A percentile compares a stretch with the other conserved stretches of the same genome.
phyloP scores from a whole-genome alignment of 2,888 invertebrate species.

The Teinopalpus imperialis region DNA sequence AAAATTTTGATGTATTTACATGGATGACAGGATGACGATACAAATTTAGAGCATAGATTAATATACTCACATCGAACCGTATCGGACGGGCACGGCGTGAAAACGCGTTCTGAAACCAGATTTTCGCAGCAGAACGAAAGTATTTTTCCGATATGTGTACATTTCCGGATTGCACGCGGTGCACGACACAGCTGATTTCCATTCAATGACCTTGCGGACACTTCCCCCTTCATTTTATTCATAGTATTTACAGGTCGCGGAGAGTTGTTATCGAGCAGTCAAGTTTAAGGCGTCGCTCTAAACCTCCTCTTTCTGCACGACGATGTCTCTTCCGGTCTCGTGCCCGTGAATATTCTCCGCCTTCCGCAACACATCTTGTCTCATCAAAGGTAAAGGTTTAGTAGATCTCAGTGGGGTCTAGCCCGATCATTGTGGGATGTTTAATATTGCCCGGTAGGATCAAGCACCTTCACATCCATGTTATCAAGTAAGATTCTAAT shows the following conservation, averaged over 20 bases:
- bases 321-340: slow-evolving; percentile 70
- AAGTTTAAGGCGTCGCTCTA: slow-evolving; percentile 34
- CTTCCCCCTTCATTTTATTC: slow-evolving; percentile 58
- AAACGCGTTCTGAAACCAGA: slow-evolving; percentile 35
- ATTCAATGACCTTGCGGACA: slow-evolving; percentile 69
- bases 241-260: slow-evolving; percentile 66
- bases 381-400: slow-evolving; percentile 43
- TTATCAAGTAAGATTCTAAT: slow-evolving; percentile 42
- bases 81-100: slow-evolving; percentile 36
- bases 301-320: slow-evolving; percentile 75
- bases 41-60: slow-evolving; percentile 22
- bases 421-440: slow-evolving; percentile 54
- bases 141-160: slow-evolving; percentile 38
- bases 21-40: slow-evolving; percentile 12
- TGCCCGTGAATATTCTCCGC: slow-evolving; percentile 67
- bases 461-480: slow-evolving; percentile 55
- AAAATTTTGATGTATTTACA: slow-evolving; percentile 4
- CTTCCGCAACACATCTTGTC: slow-evolving; percentile 76
- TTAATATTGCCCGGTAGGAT: slow-evolving; percentile 71
- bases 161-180: slow-evolving; percentile 66
- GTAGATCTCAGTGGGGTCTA: slow-evolving; percentile 75
- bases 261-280: slow-evolving; percentile 49
- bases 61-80: slow-evolving; percentile 51
- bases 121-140: slow-evolving; percentile 32
- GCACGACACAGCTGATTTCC: slow-evolving; percentile 72